Evolutionary conservation across 2,113 vertebrate genomes (phyloP).

Genomic region (Limnothrissa miodon): DNA sequence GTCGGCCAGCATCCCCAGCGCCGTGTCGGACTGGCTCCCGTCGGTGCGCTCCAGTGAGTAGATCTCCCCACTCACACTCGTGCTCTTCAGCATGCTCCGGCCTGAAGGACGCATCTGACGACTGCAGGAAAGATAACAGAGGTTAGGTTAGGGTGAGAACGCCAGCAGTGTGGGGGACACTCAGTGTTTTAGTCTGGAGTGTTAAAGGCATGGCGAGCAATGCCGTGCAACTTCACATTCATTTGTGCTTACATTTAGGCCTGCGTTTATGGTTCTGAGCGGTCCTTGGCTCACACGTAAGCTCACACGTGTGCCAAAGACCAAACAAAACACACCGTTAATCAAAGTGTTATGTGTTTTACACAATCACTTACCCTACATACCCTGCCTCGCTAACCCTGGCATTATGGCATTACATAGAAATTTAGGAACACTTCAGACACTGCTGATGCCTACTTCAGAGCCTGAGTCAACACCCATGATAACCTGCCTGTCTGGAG

Average conservation of each 20-base stretch:
- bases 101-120: conserved; percentile 89
- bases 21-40: conserved; percentile 97
- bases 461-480: neutral
- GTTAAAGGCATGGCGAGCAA: too few relatives aligned
- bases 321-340: too few relatives aligned
- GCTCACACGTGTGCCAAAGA: too few relatives aligned
- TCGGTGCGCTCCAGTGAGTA: conserved; percentile 92
- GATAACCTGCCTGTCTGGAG: neutral
- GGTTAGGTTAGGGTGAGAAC: neutral
- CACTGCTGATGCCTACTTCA: neutral
- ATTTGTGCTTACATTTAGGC: too few relatives aligned
- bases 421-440: neutral
- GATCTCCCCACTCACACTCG: conserved; percentile 94
- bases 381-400: too few relatives aligned
- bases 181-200: neutral
- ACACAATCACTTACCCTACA: too few relatives aligned
- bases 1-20: conserved; percentile 85
- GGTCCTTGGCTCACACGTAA: too few relatives aligned
- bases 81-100: conserved; percentile 92
- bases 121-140: conserved; percentile 56
- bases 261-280: too few relatives aligned
- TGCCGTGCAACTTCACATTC: too few relatives aligned
- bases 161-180: neutral
- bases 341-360: too few relatives aligned
- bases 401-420: too few relatives aligned